These are phyloP conservation scores for Andrena dorsata DNA, from an alignment of 2,888 invertebrate genomes.

Conservation along the genomic window DNA sequence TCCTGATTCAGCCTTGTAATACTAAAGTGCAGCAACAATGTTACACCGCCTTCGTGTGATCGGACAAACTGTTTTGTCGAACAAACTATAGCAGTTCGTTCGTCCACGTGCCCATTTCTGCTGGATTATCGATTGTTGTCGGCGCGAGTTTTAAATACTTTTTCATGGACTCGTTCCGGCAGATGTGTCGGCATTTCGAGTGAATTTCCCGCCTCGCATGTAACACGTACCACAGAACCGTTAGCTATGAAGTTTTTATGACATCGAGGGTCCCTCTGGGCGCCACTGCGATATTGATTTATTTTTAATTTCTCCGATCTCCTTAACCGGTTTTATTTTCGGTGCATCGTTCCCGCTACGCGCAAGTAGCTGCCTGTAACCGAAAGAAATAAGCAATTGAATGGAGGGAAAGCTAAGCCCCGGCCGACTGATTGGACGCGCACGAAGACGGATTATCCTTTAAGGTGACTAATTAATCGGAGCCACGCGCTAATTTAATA, in stretches of 20 bases:
- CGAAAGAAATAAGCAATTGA: slow-evolving; percentile 14
- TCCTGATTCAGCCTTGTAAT: no score
- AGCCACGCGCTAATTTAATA: slow-evolving; percentile 74
- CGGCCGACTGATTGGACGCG: slow-evolving; percentile 5
- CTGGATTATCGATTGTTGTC: background rate
- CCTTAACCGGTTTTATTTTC: no score
- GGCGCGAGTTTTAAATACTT: background rate
- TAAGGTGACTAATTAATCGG: slow-evolving; percentile 77
- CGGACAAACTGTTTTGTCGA: no score
- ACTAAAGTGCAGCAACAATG: no score
- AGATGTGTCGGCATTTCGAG: background rate
- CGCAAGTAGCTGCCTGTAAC: no score
- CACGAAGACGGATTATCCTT: slow-evolving; percentile 74
- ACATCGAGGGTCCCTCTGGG: background rate
- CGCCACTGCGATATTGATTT: background rate
- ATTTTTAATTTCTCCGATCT: background rate
- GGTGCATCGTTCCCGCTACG: no score
- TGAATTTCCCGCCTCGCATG: background rate
- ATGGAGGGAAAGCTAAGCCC: background rate
- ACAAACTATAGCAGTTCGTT: no score
- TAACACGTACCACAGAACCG: background rate
- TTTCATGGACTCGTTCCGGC: background rate
- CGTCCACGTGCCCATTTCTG: no score
- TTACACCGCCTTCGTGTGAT: no score
- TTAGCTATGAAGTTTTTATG: background rate